These are phyloP conservation scores for Geopemphigus sp. DNA, from an alignment of 1,140 invertebrate genomes.

Conservation along the genomic window DNA sequence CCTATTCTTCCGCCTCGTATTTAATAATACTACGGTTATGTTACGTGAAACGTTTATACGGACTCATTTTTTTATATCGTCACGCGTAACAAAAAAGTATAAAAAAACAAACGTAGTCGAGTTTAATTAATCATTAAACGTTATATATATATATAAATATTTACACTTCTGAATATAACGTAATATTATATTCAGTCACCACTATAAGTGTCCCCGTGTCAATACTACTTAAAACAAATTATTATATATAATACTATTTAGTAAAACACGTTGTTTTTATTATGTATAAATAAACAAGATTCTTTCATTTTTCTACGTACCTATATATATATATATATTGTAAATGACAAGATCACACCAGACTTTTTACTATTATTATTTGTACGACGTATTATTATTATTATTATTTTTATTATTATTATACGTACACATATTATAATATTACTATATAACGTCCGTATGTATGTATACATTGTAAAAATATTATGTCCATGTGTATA, in stretches of 20 bases:
- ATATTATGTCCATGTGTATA: neutral
- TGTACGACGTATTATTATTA: neutral
- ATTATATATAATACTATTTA: slow-evolving; percentile 26
- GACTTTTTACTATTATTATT: neutral
- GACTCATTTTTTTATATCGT: too few relatives aligned
- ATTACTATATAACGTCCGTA: neutral
- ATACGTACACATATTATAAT: too few relatives aligned
- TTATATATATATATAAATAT: too few relatives aligned
- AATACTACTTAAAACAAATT: neutral
- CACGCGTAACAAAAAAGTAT: too few relatives aligned
- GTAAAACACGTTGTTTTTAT: slow-evolving; percentile 20
- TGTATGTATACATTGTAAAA: neutral
- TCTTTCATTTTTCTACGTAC: slow-evolving; percentile 17
- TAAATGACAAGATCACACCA: neutral
- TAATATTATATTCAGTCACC: too few relatives aligned
- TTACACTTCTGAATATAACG: too few relatives aligned
- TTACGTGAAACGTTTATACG: too few relatives aligned
- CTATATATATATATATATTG: neutral
- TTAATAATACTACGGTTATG: too few relatives aligned
- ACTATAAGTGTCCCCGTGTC: neutral
- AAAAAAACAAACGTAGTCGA: too few relatives aligned
- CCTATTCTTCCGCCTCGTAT: too few relatives aligned
- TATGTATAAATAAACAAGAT: neutral
- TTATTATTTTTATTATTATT: slow-evolving; percentile 10
- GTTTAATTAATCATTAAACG: too few relatives aligned